Percentiles rank a stretch among this genome's conserved stretches.
phyloP scores from a whole-genome alignment of 2,888 invertebrate species.

The Gnatocerus cornutus region DNA sequence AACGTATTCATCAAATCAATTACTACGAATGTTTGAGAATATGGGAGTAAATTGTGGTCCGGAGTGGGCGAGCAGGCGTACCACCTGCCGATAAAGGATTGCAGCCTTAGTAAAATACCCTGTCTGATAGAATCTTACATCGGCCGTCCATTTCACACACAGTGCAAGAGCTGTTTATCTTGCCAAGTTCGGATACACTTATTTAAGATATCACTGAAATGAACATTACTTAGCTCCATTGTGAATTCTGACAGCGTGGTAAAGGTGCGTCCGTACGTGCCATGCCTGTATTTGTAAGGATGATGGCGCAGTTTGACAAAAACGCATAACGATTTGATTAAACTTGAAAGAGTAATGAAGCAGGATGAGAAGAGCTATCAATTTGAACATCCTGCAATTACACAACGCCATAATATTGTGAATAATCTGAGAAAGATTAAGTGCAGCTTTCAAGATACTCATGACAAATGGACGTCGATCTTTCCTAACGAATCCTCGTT shows the following conservation, averaged over 20 bases:
- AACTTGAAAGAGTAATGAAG: constrained; percentile 21
- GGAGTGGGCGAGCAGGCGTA: constrained; percentile 60
- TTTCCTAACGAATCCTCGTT: constrained; percentile 23
- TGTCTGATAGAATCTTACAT: constrained; percentile 61
- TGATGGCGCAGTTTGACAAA: constrained; percentile 21
- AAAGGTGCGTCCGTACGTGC: constrained; percentile 24
- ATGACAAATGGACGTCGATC: constrained; percentile 34
- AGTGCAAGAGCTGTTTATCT: constrained; percentile 59
- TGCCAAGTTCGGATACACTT: constrained; percentile 57
- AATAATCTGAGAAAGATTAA: constrained; percentile 22
- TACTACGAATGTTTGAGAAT: constrained; percentile 42
- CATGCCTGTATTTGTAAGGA: constrained; percentile 15
- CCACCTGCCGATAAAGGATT: constrained; percentile 66
- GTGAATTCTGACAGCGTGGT: constrained; percentile 29
- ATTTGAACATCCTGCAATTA: constrained; percentile 28
- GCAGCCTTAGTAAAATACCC: constrained; percentile 62
- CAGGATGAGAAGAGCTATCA: constrained; percentile 12
- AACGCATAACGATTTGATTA: constrained; percentile 25
- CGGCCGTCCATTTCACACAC: constrained; percentile 62
- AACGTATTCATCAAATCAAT: constrained; percentile 44
- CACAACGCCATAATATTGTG: constrained; percentile 27
- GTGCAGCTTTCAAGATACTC: constrained; percentile 21
- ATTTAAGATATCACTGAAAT: constrained; percentile 64
- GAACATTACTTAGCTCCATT: constrained; percentile 59
- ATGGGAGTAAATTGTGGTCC: constrained; percentile 39